A percentile compares a stretch with the other conserved stretches of the same genome.
Evolutionary conservation across 1,140 invertebrate genomes (phyloP).

Genomic region (Anoplophora glabripennis): DNA sequence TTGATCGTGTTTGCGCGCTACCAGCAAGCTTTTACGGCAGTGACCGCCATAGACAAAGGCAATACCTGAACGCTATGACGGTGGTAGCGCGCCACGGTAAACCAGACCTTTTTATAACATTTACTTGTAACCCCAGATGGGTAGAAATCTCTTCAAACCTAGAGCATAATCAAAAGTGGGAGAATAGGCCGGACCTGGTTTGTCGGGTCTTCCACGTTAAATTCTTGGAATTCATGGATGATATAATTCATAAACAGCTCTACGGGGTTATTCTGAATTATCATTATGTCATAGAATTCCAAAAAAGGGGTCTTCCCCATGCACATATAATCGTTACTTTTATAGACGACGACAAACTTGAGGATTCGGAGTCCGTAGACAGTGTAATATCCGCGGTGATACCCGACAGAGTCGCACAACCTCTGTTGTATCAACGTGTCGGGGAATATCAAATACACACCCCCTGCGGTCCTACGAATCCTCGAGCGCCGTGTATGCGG

Average conservation of each 20-base stretch:
- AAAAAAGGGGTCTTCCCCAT: constrained; percentile 10
- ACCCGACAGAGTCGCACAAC: too few relatives aligned
- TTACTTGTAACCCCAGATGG: constrained; percentile 16
- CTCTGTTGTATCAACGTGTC: too few relatives aligned
- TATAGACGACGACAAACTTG: not conserved
- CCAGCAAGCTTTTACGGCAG: too few relatives aligned
- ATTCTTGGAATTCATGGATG: constrained; percentile 11
- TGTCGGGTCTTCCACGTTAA: constrained; percentile 16
- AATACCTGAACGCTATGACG: constrained; percentile 15
- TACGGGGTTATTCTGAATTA: not conserved
- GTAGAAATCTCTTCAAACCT: not conserved
- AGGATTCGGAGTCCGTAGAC: too few relatives aligned
- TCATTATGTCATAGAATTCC: constrained; percentile 8
- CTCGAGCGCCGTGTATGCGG: too few relatives aligned
- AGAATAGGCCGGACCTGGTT: constrained; percentile 17
- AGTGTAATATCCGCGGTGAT: too few relatives aligned
- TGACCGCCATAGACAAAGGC: not conserved
- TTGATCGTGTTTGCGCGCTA: too few relatives aligned
- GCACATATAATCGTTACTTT: constrained; percentile 9
- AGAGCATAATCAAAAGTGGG: not conserved
- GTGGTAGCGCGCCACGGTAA: constrained; percentile 11
- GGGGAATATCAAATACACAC: too few relatives aligned
- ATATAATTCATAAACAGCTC: not conserved
- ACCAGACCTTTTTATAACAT: constrained; percentile 16
- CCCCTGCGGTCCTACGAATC: too few relatives aligned